A percentile compares a stretch with the other conserved stretches of the same genome.
Evolutionary conservation across 2,888 invertebrate species (phyloP).

Genomic region (Spodoptera littoralis): DNA sequence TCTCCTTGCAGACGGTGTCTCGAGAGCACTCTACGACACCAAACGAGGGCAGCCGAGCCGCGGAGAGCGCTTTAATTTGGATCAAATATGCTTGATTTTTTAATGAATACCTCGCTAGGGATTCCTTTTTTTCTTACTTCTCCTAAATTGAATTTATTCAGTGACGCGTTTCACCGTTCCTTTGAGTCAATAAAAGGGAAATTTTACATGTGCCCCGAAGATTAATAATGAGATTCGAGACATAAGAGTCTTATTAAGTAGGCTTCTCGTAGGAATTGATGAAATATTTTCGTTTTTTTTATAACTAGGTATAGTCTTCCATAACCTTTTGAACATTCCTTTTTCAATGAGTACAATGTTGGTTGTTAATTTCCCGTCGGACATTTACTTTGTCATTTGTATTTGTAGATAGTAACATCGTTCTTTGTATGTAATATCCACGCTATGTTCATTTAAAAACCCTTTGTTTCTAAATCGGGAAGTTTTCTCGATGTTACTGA

Average conservation of each 20-base stretch:
- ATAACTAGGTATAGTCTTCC: constrained; percentile 11
- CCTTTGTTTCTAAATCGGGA: no score
- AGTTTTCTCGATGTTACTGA: no score
- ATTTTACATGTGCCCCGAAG: constrained; percentile 56
- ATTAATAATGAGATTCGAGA: constrained; percentile 61
- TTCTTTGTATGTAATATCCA: no score
- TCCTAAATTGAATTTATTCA: constrained; percentile 60
- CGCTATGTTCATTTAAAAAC: no score
- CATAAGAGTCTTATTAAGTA: constrained; percentile 58
- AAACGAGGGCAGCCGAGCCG: constrained; percentile 39
- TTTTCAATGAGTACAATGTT: background rate
- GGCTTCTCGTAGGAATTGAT: constrained; percentile 40
- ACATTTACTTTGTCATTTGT: no score
- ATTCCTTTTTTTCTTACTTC: constrained; percentile 35
- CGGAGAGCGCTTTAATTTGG: constrained; percentile 56
- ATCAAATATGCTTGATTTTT: constrained; percentile 67
- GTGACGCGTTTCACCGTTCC: constrained; percentile 50
- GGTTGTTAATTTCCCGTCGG: no score
- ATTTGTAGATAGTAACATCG: no score
- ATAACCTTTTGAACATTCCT: constrained; percentile 7
- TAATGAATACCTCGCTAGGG: constrained; percentile 59
- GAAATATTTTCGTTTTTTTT: constrained; percentile 39
- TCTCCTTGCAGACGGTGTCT: constrained; percentile 41
- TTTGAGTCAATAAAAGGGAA: constrained; percentile 55
- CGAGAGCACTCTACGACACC: constrained; percentile 57